Conservation (phyloP, 1,140 invertebrate genomes). For the Homarus americanus region DNA sequence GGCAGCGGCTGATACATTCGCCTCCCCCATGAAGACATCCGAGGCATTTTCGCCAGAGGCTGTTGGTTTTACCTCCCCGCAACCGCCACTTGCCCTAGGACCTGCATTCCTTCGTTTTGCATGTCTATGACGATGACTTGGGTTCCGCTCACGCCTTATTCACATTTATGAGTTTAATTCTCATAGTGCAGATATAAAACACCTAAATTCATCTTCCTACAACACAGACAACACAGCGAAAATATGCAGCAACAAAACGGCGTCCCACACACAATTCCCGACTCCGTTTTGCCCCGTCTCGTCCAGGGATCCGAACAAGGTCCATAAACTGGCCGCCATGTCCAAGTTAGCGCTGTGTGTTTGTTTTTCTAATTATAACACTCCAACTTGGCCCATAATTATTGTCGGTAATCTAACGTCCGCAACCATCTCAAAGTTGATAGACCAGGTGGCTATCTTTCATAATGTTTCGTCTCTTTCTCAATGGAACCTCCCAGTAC, state of each 20-base stretch:
- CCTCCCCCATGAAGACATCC: conserved; percentile 73
- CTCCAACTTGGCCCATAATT: conserved; percentile 72
- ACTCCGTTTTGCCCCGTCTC: background rate
- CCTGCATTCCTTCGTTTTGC: conserved; percentile 68
- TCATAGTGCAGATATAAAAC: background rate
- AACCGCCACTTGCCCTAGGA: conserved; percentile 69
- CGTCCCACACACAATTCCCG: background rate
- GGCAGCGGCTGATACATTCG: conserved; percentile 69
- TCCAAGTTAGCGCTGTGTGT: conserved; percentile 72
- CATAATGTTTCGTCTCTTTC: conserved; percentile 50
- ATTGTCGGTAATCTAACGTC: conserved; percentile 73
- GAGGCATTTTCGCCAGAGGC: conserved; percentile 68
- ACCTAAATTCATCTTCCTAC: background rate
- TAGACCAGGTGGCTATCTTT: conserved; percentile 64
- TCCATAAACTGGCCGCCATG: conserved; percentile 72
- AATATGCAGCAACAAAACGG: background rate
- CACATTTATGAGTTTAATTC: background rate
- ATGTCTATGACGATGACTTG: conserved; percentile 42
- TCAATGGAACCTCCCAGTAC: background rate
- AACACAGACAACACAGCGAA: background rate
- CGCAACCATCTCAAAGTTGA: conserved; percentile 70
- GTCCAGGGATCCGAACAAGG: conserved; percentile 56
- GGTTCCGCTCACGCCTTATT: background rate
- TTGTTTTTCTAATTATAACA: conserved; percentile 73
- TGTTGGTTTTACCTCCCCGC: conserved; percentile 72